These are phyloP conservation scores for Hippocampus comes DNA, from an alignment of 2,113 vertebrate species.

Conservation along the genomic window DNA sequence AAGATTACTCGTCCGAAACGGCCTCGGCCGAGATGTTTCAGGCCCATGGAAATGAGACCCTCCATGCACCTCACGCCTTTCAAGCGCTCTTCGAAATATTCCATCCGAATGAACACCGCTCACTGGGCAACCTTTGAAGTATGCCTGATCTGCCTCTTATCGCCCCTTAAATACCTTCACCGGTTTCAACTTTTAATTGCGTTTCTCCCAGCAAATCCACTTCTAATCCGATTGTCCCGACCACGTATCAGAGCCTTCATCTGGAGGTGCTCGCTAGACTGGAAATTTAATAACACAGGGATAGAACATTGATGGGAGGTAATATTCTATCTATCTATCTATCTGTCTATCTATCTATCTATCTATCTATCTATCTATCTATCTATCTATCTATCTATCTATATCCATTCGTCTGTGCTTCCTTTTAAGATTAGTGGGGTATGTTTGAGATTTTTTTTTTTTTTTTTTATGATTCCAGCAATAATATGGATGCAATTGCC, in stretches of 20 bases:
- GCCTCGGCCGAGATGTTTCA: neutral
- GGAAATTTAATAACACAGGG: slow-evolving; percentile 44
- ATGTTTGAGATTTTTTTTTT: neutral
- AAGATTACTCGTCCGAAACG: neutral
- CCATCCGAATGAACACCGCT: slow-evolving; percentile 58
- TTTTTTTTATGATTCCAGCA: slow-evolving; percentile 31
- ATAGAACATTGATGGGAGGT: neutral
- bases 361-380: too few species aligned
- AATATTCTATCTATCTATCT: neutral
- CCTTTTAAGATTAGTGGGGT: too few species aligned
- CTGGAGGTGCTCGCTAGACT: slow-evolving; percentile 47
- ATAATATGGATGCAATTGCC: slow-evolving; percentile 57
- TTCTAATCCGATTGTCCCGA: slow-evolving; percentile 61
- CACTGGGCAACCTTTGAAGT: slow-evolving; percentile 60
- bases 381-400: neutral
- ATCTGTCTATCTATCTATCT: neutral
- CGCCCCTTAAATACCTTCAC: slow-evolving; percentile 49
- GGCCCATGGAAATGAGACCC: slow-evolving; percentile 25
- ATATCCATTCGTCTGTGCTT: too few species aligned
- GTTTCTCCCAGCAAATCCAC: slow-evolving; percentile 59
- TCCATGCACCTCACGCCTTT: slow-evolving; percentile 51
- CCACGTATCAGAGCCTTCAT: slow-evolving; percentile 54
- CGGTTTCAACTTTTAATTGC: slow-evolving; percentile 71
- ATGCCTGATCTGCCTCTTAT: slow-evolving; percentile 61
- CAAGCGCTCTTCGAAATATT: slow-evolving; percentile 47